These are phyloP conservation scores for Eupithecia tripunctaria DNA, from an alignment of 2,888 invertebrate species.

Conservation along the genomic window DNA sequence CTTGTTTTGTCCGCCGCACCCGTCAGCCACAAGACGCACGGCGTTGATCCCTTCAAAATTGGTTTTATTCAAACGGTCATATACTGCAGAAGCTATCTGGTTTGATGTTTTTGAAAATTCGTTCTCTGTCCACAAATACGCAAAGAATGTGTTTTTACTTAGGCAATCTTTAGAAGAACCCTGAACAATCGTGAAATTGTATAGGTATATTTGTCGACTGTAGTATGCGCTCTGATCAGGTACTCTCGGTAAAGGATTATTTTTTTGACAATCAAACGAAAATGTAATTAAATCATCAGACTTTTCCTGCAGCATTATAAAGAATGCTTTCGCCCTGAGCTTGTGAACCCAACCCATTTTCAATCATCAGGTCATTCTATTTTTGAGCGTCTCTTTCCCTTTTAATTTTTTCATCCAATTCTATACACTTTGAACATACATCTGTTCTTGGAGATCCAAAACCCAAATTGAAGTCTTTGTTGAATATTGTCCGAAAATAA, in stretches of 20 bases:
- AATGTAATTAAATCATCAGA: slow-evolving; percentile 38
- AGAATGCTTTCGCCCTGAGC: slow-evolving; percentile 40
- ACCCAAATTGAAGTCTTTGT: slow-evolving; percentile 35
- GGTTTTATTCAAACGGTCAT: slow-evolving; percentile 45
- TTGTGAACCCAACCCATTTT: slow-evolving; percentile 34
- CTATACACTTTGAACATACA: slow-evolving; percentile 39
- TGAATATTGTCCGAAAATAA: slow-evolving; percentile 41
- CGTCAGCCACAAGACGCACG: slow-evolving; percentile 38
- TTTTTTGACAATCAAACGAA: too few species aligned
- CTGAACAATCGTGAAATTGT: too few species aligned
- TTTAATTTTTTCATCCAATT: slow-evolving; percentile 30
- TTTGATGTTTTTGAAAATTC: slow-evolving; percentile 45
- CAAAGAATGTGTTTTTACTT: slow-evolving; percentile 43
- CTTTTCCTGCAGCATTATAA: slow-evolving; percentile 38
- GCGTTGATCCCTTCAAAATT: slow-evolving; percentile 15
- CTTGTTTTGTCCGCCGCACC: slow-evolving; percentile 42
- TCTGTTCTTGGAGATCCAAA: slow-evolving; percentile 38
- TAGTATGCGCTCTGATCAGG: too few species aligned
- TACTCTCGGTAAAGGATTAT: too few species aligned
- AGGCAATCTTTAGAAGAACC: slow-evolving; percentile 41
- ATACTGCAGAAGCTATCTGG: slow-evolving; percentile 47
- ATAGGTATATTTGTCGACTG: too few species aligned
- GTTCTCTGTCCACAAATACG: slow-evolving; percentile 47
- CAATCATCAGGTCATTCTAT: neutral
- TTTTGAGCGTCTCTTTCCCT: neutral